A percentile compares a stretch with the other conserved stretches of the same genome.
phyloP scores from a whole-genome alignment of 2,888 invertebrate genomes.

The Protodeltote pygarga region DNA sequence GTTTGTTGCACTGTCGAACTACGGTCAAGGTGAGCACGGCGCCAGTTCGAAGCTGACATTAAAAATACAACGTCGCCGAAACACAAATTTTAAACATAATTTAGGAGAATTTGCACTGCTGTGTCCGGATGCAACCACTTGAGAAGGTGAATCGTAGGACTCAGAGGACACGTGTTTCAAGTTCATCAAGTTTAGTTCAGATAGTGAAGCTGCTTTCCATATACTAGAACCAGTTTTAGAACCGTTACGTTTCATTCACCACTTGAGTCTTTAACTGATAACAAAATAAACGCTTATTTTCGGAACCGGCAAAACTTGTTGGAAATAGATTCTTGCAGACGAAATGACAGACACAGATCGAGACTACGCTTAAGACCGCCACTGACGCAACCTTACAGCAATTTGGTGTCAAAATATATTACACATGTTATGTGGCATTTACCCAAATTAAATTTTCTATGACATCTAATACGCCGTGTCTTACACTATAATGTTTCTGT shows the following conservation, averaged over 20 bases:
- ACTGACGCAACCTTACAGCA: constrained; percentile 48
- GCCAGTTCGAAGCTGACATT: constrained; percentile 64
- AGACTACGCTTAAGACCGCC: constrained; percentile 27
- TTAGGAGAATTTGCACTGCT: constrained; percentile 57
- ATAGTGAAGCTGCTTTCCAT: constrained; percentile 10
- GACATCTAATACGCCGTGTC: constrained; percentile 44
- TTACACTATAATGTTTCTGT: constrained; percentile 38
- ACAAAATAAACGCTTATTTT: constrained; percentile 19
- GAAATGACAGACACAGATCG: constrained; percentile 38
- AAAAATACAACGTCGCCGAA: constrained; percentile 69
- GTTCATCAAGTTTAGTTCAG: constrained; percentile 18
- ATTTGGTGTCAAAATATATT: constrained; percentile 50
- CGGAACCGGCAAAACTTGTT: constrained; percentile 13
- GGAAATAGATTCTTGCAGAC: constrained; percentile 31
- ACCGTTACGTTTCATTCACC: constrained; percentile 38
- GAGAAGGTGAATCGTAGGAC: constrained; percentile 45
- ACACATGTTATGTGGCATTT: constrained; percentile 43
- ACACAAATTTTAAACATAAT: constrained; percentile 65
- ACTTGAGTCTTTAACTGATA: constrained; percentile 20
- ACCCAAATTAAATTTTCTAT: constrained; percentile 47
- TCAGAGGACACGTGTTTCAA: constrained; percentile 35
- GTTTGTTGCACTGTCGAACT: constrained; percentile 66
- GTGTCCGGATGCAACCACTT: constrained; percentile 53
- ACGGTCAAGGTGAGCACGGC: constrained; percentile 78
- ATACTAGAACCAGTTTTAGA: constrained; percentile 23